phyloP scores from a whole-genome alignment of 2,797 vertebrate genomes.

The Hyperoplus lanceolatus region DNA sequence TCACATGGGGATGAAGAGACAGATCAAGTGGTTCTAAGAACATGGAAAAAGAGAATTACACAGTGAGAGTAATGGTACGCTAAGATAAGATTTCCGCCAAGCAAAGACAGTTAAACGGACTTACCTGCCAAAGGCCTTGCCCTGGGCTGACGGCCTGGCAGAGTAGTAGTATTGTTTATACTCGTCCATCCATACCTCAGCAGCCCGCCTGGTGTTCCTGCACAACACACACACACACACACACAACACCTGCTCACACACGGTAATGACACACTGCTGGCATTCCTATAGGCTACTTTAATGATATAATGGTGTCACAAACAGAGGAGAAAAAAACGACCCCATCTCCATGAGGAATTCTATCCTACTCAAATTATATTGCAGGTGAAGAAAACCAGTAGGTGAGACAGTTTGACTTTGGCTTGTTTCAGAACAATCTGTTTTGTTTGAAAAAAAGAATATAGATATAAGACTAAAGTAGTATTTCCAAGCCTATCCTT shows the following conservation, averaged over 20 bases:
- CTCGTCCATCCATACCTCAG: constrained; percentile 99
- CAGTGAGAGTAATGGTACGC: too few relatives aligned
- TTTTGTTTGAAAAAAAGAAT: not conserved
- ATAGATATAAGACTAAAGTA: not conserved
- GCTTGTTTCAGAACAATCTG: not conserved
- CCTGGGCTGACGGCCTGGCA: constrained; percentile 94
- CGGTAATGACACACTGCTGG: constrained; percentile 32
- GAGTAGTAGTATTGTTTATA: constrained; percentile 98
- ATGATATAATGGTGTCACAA: constrained; percentile 7
- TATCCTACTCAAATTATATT: not conserved
- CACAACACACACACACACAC: constrained; percentile 52
- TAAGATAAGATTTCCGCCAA: too few relatives aligned
- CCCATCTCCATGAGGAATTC: not conserved
- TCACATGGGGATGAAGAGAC: not conserved
- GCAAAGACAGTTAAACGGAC: constrained; percentile 29
- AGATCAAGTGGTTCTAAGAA: not conserved
- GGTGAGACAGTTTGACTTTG: not conserved
- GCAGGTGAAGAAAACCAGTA: not conserved
- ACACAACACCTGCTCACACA: constrained; percentile 52
- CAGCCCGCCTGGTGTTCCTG: constrained; percentile 97
- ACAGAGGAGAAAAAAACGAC: not conserved
- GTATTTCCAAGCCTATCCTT: not conserved
- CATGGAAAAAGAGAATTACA: too few relatives aligned
- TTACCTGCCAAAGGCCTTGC: constrained; percentile 95
- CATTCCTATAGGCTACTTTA: constrained; percentile 35